Evolutionary conservation across 2,888 invertebrate genomes (phyloP).

Genomic region (Drosophila paramelanica): DNA sequence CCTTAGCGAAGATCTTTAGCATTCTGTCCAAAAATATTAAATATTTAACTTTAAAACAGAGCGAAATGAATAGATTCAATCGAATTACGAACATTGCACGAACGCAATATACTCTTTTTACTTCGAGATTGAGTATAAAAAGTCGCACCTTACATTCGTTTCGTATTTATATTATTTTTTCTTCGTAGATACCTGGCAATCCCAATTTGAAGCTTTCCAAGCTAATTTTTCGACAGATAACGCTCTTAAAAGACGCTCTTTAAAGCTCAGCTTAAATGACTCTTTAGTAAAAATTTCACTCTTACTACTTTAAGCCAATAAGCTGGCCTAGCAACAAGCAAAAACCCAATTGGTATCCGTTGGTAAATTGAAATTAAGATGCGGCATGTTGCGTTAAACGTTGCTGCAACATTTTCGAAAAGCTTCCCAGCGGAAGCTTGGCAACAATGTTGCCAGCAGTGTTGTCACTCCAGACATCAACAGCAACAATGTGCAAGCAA

Average conservation of each 20-base stretch:
- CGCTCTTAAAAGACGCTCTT: constrained; percentile 8
- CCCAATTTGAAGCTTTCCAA: constrained; percentile 32
- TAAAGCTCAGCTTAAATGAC: constrained; percentile 29
- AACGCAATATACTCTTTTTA: no score
- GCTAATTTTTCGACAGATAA: constrained; percentile 7
- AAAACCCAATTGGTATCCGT: constrained; percentile 31
- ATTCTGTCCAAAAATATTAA: no score
- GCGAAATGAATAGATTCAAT: no score
- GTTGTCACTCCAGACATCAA: background rate
- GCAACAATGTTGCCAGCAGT: constrained; percentile 48
- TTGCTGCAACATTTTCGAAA: constrained; percentile 27
- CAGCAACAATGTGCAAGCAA: constrained; percentile 22
- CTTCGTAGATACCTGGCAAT: constrained; percentile 49
- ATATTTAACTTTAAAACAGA: no score
- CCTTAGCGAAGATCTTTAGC: no score
- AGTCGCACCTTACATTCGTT: constrained; percentile 17
- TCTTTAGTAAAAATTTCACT: constrained; percentile 13
- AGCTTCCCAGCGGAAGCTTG: constrained; percentile 4
- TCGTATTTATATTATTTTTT: background rate
- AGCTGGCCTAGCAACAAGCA: constrained; percentile 21
- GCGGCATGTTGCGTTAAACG: constrained; percentile 31
- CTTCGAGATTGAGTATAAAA: background rate
- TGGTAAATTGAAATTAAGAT: constrained; percentile 22
- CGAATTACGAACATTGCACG: no score
- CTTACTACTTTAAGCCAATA: constrained; percentile 6